phyloP scores from a whole-genome alignment of 2,888 invertebrate genomes.

The Pyrrhia umbra region DNA sequence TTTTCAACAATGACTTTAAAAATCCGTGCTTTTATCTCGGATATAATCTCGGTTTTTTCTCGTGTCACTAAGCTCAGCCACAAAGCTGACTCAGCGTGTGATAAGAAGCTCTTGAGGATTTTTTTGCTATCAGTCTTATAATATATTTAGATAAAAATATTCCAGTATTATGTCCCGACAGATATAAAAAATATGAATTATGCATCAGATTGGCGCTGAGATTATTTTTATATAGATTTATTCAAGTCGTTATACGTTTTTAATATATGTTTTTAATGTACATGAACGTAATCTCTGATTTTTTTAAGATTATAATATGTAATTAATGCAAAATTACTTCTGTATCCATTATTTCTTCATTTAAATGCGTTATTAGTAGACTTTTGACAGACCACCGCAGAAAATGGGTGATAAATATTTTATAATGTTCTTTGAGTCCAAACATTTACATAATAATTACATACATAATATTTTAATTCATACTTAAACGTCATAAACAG shows the following conservation, averaged over 20 bases:
- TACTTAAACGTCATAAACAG: conserved; percentile 53
- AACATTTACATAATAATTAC: conserved; percentile 63
- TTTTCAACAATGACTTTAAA: conserved; percentile 65
- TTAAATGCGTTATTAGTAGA: conserved; percentile 32
- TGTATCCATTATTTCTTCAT: conserved; percentile 37
- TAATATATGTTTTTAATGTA: conserved; percentile 26
- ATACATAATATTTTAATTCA: conserved; percentile 60
- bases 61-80: conserved; percentile 73
- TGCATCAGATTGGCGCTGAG: conserved; percentile 4
- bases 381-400: conserved; percentile 44
- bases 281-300: conserved; percentile 35
- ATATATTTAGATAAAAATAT: conserved; percentile 60
- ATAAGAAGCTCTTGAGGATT: conserved; percentile 71
- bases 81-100: conserved; percentile 60
- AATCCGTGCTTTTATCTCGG: conserved; percentile 66
- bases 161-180: conserved; percentile 37
- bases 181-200: conserved; percentile 23
- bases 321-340: conserved; percentile 48
- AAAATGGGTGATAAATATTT: conserved; percentile 51
- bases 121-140: conserved; percentile 71
- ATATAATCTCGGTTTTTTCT: conserved; percentile 72
- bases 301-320: conserved; percentile 34
- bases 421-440: conserved; percentile 42
- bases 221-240: conserved; percentile 26
- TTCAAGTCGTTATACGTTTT: conserved; percentile 28